Evolutionary conservation across 2,888 invertebrate genomes (phyloP), one percentile per base, ranked within the genome.

Genomic region (Cephus pulcher): DNA sequence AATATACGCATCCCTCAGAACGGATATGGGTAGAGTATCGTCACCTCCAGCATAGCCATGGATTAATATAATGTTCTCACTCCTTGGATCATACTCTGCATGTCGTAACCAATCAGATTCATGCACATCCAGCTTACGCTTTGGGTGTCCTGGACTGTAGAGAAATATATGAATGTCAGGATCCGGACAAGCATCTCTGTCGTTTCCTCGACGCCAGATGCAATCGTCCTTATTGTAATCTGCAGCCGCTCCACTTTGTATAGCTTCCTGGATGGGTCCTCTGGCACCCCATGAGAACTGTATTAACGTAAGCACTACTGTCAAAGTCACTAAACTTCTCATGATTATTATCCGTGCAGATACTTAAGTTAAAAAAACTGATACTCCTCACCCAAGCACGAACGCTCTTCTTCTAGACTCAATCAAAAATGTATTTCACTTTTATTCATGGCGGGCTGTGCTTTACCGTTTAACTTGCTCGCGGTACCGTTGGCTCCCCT

Each of bases 11-110:
- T 96, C 96, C 86, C 95, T 93, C 0, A 96, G 92, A 1, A 96
- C 95, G 4, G 93, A 93, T 86, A 96, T 95, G 0, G 96, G 96
- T 71, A 96, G 89, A 0, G 94, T 94, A 84, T 95, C 95, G 84
- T 96, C 95, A 0, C 95, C 95, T 0, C 96, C 96, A 0, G 96
- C 96, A 88, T 96, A 96, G 2, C 96, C 96, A 86, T 96, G 96
- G 35, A 96, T 92, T 34, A 96, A 90, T 76, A 96, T 90, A 34
- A 96, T 93, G 81, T 95, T 95, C 84, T 96, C 96, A 83, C 94
- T 95, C 0, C 93, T 92, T 0, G 95, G 93, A 85, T 96, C 95
- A 94, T 95, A 96, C 30, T 93, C 93, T 85, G 94, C 95, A 88
- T 95, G 94, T 15, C 95, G 93, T 78, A 96, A 92, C 96, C 96